A percentile compares a stretch with the other conserved stretches of the same genome.
These are phyloP conservation scores for Caenorhabditis uteleia DNA, from an alignment of 2,888 invertebrate genomes.

Conservation along the genomic window DNA sequence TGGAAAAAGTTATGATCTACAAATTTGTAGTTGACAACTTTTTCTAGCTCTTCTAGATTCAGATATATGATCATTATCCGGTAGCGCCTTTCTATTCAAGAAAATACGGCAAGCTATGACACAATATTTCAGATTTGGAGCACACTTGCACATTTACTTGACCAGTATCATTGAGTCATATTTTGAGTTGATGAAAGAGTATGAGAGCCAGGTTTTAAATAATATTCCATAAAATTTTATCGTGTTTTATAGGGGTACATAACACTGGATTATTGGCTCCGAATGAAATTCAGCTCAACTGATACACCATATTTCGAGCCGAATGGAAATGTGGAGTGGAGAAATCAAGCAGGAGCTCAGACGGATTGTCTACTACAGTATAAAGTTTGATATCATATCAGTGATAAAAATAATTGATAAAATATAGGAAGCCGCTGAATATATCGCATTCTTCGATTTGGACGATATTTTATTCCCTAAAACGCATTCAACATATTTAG, in stretches of 20 bases:
- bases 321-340: constrained; percentile 42
- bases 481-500: constrained; percentile 29
- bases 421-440: constrained; percentile 41
- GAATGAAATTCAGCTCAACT: constrained; percentile 21
- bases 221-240: too few species aligned
- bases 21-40: too few species aligned
- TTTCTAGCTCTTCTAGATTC: too few species aligned
- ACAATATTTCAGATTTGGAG: too few species aligned
- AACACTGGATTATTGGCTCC: constrained; percentile 37
- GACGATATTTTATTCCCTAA: constrained; percentile 47
- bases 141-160: constrained; percentile 39
- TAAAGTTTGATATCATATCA: too few species aligned
- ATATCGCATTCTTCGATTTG: constrained; percentile 46
- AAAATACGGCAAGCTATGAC: too few species aligned
- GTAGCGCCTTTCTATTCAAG: too few species aligned
- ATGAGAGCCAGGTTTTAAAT: constrained; percentile 33
- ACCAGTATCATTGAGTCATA: constrained; percentile 38
- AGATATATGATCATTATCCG: too few species aligned
- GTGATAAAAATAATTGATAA: too few species aligned
- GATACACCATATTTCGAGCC: constrained; percentile 40
- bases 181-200: constrained; percentile 36
- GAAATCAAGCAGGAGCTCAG: constrained; percentile 46
- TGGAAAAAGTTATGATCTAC: too few species aligned
- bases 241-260: constrained; percentile 36
- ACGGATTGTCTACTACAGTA: constrained; percentile 43